Base-by-base conservation (phyloP, 2,113 vertebrate species). In the Pipra filicauda region DNA sequence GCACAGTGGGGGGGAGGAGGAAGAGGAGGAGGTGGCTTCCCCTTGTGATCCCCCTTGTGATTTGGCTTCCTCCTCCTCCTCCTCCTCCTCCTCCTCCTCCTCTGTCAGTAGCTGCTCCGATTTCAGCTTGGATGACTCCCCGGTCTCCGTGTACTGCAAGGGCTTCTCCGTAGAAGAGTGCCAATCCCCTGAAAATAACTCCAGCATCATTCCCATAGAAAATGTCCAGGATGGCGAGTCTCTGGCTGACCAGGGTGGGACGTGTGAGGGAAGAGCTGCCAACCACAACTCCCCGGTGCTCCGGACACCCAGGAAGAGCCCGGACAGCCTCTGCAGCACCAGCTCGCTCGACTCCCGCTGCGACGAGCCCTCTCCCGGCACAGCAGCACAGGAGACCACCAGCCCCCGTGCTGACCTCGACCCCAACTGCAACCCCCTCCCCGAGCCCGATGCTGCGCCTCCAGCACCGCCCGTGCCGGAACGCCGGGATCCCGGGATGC, bases 31-130 rank as follows among this genome's bases (percentile, higher is more conserved):
- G 83, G 98, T 90, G 8, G 97, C 98, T 35, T 99, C 99, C 17
- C 99, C 99, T 26, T 98, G 98, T 2, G 98, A 98, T 69, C 98
- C 98, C 17, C 98, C 98, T 31, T 98, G 98, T 4, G 98, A 98
- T 76, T 98, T 98, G 3, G 98, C 54, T 94, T 99, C 95, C 41
- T 96, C 99, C 49, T 98, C 93, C 55, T 76, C 93, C 19, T 92
- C 93, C 15, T n/a, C 93, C 15, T n/a, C 51, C 52, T 85, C 89
- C 31, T 88, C 89, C 55, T 95, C 99, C 69, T 99, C 99, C 61
- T 99, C 99, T 55, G 99, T 99, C 91, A 99, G 99, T 94, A 99
- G 99, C 97, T 99, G 99, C 96, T 99, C 99, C 2, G 99, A 99
- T 96, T 98, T 99, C 92, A 99, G 99, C 90, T 98, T 98, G 10